Evolutionary conservation across 2,888 invertebrate species (phyloP).

Genomic region (Petrophora chlorosata): DNA sequence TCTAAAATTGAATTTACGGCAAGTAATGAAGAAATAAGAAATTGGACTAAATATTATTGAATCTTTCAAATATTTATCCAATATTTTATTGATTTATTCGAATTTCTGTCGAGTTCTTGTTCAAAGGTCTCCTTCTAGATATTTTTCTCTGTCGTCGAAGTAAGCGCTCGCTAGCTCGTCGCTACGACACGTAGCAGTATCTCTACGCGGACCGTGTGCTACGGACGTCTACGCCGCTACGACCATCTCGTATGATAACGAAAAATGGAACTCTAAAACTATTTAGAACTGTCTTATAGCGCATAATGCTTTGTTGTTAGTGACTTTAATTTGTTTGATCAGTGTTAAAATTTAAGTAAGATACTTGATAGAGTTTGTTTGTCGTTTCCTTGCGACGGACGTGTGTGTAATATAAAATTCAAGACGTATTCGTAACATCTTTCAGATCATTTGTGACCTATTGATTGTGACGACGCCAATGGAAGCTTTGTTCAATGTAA

Average conservation of each 20-base stretch:
- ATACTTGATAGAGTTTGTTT: slow-evolving; percentile 6
- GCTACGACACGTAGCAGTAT: slow-evolving; percentile 47
- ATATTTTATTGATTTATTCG: slow-evolving; percentile 7
- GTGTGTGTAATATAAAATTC: slow-evolving; percentile 16
- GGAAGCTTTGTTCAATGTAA: not conserved
- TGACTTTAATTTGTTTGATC: not conserved
- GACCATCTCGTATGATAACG: slow-evolving; percentile 16
- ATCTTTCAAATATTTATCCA: not conserved
- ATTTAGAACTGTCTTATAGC: slow-evolving; percentile 15
- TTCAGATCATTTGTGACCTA: slow-evolving; percentile 13
- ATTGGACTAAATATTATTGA: too few species aligned
- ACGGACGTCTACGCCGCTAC: slow-evolving; percentile 52
- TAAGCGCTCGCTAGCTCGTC: slow-evolving; percentile 34
- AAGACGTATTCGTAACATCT: slow-evolving; percentile 11
- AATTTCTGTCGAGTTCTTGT: slow-evolving; percentile 10
- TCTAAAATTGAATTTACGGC: too few species aligned
- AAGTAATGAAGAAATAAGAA: too few species aligned
- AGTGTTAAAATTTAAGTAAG: not conserved
- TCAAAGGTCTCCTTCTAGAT: not conserved
- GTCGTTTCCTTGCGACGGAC: slow-evolving; percentile 3
- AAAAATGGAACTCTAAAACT: slow-evolving; percentile 32
- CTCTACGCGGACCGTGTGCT: slow-evolving; percentile 51
- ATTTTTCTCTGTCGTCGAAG: slow-evolving; percentile 16
- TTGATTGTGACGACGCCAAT: not conserved
- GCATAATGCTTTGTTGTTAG: not conserved